These are phyloP conservation scores for Eristalis arbustorum DNA, from an alignment of 2,888 invertebrate genomes.

Conservation along the genomic window DNA sequence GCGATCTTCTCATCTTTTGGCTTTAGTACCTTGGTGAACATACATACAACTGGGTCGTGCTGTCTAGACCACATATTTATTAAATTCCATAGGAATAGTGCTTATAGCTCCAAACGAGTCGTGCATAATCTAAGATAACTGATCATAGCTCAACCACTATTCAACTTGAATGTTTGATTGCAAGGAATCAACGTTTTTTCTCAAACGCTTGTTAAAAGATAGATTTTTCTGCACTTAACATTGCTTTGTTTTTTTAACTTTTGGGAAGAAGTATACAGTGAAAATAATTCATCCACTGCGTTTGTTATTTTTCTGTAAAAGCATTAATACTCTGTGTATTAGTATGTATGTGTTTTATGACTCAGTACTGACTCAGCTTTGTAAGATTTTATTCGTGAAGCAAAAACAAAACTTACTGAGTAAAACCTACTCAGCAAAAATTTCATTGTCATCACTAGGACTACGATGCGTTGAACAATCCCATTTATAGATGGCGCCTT, in stretches of 20 bases:
- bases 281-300: neutral
- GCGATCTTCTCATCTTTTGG: neutral
- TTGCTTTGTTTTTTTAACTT: neutral
- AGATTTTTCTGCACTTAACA: slow-evolving; percentile 8
- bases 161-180: neutral
- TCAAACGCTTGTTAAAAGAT: neutral
- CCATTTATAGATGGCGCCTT: too few species aligned
- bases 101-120: neutral
- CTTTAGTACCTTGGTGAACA: slow-evolving; percentile 3
- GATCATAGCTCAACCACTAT: slow-evolving; percentile 19
- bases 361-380: too few species aligned
- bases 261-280: slow-evolving; percentile 16
- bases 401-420: too few species aligned
- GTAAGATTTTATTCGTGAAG: too few species aligned
- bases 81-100: slow-evolving; percentile 14
- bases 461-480: too few species aligned
- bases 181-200: neutral
- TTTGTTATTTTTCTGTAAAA: neutral
- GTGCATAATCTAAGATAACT: slow-evolving; percentile 7
- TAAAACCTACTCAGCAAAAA: too few species aligned
- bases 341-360: too few species aligned
- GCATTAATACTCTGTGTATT: neutral
- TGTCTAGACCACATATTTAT: slow-evolving; percentile 32
- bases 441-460: too few species aligned
- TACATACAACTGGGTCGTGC: neutral